phyloP scores from a whole-genome alignment of 2,113 vertebrate species.

The Drymodes brunneopygia region DNA sequence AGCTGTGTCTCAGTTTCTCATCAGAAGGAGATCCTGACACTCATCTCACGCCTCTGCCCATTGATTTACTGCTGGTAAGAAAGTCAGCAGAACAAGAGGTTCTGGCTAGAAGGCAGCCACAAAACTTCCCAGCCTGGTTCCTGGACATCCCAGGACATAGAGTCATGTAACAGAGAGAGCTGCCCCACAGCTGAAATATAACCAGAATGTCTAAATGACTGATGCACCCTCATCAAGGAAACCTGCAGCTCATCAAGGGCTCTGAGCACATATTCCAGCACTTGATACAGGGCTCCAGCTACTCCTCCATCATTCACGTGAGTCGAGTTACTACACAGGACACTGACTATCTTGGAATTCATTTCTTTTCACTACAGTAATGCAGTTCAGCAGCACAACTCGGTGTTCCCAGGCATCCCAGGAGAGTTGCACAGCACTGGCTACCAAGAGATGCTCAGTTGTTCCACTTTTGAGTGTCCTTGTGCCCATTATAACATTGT shows the following conservation, averaged over 20 bases:
- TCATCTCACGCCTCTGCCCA: not conserved
- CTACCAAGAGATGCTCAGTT: conserved; percentile 15
- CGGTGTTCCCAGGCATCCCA: not conserved
- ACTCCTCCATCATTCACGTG: not conserved
- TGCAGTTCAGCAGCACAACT: not conserved
- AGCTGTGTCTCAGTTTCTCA: not conserved
- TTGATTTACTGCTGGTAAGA: not conserved
- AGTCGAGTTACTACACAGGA: not conserved
- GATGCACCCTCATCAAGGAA: not conserved
- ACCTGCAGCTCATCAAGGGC: not conserved
- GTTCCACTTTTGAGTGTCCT: conserved; percentile 59
- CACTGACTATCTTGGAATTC: not conserved
- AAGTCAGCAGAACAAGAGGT: not conserved
- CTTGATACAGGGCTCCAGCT: not conserved
- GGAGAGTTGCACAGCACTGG: conserved; percentile 6
- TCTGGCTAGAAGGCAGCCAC: not conserved
- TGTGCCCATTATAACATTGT: conserved; percentile 60
- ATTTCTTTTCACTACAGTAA: not conserved
- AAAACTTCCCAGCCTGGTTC: not conserved
- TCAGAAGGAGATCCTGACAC: not conserved
- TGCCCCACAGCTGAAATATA: not conserved
- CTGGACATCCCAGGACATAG: not conserved
- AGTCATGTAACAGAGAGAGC: not conserved
- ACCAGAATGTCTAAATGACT: not conserved
- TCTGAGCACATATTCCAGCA: not conserved